A percentile compares a stretch with the other conserved stretches of the same genome.
Conservation (phyloP, 2,113 vertebrate species). For the Tapirus terrestris region DNA sequence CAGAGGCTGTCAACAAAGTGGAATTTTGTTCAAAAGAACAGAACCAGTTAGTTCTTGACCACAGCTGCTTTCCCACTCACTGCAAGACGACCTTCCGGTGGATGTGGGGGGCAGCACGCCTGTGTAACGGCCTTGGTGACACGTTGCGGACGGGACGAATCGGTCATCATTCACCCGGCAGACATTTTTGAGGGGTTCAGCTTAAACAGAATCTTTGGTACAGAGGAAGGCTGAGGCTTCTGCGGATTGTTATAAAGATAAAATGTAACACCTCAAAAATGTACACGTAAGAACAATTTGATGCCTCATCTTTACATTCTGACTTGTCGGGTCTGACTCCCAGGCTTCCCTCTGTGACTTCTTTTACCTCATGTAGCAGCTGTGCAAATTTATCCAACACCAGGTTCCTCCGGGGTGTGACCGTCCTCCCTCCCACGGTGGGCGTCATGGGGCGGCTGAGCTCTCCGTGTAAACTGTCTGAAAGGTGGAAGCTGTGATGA, state of each 20-base stretch:
- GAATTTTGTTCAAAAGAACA: too few species aligned
- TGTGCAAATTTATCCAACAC: too few species aligned
- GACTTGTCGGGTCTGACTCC: neutral
- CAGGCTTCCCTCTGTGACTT: neutral
- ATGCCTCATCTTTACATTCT: fast-evolving
- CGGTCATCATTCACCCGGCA: neutral
- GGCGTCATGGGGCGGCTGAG: fast-evolving
- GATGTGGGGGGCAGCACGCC: too few species aligned
- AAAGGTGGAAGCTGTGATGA: fast-evolving
- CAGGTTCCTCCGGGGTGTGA: too few species aligned
- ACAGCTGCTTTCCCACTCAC: too few species aligned
- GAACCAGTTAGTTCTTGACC: too few species aligned
- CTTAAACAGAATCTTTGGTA: fast-evolving
- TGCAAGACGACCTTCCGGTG: too few species aligned
- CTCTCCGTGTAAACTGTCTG: fast-evolving
- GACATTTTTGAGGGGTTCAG: neutral
- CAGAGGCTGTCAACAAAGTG: too few species aligned
- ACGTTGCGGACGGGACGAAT: fast-evolving
- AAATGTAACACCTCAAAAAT: neutral
- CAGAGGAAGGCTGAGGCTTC: neutral
- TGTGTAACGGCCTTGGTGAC: too few species aligned
- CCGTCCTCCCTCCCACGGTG: fast-evolving
- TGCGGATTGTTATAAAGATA: neutral
- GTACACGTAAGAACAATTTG: neutral
- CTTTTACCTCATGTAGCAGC: neutral